Conservation (phyloP, 2,797 vertebrate genomes). For the Threskiornis aethiopicus region DNA sequence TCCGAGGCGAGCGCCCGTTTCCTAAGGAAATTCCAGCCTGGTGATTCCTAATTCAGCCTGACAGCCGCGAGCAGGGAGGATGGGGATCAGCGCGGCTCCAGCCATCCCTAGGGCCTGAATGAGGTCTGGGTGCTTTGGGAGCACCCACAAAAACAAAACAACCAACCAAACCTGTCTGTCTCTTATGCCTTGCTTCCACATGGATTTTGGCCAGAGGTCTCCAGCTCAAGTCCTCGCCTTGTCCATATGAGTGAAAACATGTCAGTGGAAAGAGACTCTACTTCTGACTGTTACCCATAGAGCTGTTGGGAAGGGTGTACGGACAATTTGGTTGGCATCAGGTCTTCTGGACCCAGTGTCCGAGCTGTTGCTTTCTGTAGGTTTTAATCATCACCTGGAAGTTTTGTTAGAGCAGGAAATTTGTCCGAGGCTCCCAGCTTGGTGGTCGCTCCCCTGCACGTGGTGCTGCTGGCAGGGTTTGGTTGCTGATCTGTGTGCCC, state of each 20-base stretch:
- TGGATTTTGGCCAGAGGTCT: neutral
- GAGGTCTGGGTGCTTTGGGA: neutral
- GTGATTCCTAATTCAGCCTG: neutral
- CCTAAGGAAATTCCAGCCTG: conserved; percentile 45
- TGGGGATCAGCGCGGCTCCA: neutral
- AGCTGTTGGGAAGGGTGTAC: neutral
- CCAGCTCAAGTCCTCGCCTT: neutral
- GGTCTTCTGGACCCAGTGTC: neutral
- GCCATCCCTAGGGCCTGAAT: fast-evolving
- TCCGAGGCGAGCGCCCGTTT: neutral
- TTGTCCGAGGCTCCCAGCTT: neutral
- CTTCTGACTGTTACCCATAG: neutral
- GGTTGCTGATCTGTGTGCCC: neutral
- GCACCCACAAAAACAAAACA: neutral
- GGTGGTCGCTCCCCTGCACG: fast-evolving
- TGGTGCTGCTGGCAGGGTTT: neutral
- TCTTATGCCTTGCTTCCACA: neutral
- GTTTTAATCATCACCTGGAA: neutral
- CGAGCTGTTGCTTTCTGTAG: neutral
- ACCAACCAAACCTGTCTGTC: neutral
- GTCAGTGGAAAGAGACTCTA: fast-evolving
- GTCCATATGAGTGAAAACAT: neutral
- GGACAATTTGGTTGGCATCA: neutral
- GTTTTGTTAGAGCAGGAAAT: neutral
- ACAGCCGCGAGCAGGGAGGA: neutral